A percentile compares a stretch with the other conserved stretches of the same genome.
Conservation (phyloP, 2,113 vertebrate genomes). For the Bubalus kerabau region DNA sequence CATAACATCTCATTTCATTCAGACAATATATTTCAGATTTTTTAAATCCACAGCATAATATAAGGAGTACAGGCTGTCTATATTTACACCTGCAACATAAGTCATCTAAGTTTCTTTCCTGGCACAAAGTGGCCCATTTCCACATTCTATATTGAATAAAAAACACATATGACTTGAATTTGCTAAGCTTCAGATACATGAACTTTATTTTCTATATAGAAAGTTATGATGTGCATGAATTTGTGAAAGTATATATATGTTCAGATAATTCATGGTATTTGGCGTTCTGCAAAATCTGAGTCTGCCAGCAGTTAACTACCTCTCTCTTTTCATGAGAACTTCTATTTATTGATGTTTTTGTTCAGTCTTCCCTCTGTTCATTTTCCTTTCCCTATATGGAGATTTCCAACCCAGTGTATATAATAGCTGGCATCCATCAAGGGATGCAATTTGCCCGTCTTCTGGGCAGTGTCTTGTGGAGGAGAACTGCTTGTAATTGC, state of each 20-base stretch:
- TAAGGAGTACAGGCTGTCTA: neutral
- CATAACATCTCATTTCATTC: neutral
- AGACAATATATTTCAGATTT: neutral
- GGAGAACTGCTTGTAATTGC: neutral
- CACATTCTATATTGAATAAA: neutral
- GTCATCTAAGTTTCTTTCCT: neutral
- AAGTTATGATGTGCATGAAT: neutral
- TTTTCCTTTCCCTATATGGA: conserved; percentile 57
- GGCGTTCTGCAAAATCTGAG: neutral
- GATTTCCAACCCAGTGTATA: conserved; percentile 34
- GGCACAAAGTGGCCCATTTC: neutral
- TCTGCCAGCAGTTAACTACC: neutral
- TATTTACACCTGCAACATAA: neutral
- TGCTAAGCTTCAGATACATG: neutral
- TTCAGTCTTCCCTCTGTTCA: neutral
- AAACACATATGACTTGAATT: conserved; percentile 11
- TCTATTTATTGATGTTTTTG: neutral
- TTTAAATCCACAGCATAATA: neutral
- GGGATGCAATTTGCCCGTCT: conserved; percentile 59
- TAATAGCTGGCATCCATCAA: conserved; percentile 52
- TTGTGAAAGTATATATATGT: neutral
- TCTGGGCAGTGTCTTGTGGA: conserved; percentile 29
- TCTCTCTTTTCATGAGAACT: neutral
- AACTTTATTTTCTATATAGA: neutral
- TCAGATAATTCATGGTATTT: neutral